phyloP scores from a whole-genome alignment of 2,888 invertebrate genomes.

The Asteroscopus sphinx region DNA sequence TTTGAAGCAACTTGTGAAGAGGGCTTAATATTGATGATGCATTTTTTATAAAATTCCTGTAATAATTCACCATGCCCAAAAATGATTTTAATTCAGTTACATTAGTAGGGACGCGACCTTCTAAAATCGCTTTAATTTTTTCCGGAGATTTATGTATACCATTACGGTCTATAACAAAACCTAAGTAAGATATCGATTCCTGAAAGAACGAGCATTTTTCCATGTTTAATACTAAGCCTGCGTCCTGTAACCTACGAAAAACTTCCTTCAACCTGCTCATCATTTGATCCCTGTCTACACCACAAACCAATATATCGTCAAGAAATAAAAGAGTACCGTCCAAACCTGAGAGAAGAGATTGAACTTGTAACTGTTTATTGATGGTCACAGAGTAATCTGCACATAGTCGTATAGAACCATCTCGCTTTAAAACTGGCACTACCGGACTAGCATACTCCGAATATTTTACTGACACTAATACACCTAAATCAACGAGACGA shows the following conservation, averaged over 20 bases:
- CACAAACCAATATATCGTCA: conserved; percentile 57
- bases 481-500: too few relatives aligned
- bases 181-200: conserved; percentile 11
- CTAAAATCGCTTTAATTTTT: conserved; percentile 10
- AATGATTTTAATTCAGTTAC: too few relatives aligned
- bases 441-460: too few relatives aligned
- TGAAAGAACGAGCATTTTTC: conserved; percentile 11
- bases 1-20: conserved; percentile 3
- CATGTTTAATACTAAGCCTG: conserved; percentile 6
- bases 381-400: too few relatives aligned
- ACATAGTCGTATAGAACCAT: too few relatives aligned
- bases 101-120: conserved; percentile 2
- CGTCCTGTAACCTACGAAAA: conserved; percentile 6
- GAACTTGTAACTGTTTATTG: conserved; percentile 1
- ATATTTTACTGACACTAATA: too few relatives aligned
- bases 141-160: conserved; percentile 10
- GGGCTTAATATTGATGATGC: too few relatives aligned
- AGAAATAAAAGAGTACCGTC: conserved; percentile 53
- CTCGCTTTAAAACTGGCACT: too few relatives aligned
- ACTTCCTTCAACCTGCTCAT: too few relatives aligned
- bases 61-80: too few relatives aligned
- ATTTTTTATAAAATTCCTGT: too few relatives aligned
- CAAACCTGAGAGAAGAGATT: conserved; percentile 48
- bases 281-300: conserved; percentile 15
- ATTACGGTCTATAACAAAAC: conserved; percentile 10